phyloP scores from a whole-genome alignment of 2,113 vertebrate genomes.

The Himantopus leucocephalus region DNA sequence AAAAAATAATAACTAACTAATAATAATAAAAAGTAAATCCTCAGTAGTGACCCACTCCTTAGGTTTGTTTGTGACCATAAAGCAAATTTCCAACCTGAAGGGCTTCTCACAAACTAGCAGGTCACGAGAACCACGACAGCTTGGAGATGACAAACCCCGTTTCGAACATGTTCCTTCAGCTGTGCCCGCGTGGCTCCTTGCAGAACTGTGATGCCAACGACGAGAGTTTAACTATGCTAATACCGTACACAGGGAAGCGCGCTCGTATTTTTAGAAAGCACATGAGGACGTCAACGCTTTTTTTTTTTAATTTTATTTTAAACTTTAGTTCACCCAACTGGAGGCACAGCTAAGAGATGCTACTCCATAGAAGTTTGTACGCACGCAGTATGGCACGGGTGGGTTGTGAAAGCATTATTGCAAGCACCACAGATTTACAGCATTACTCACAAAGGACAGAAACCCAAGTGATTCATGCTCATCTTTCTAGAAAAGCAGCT shows the following conservation, averaged over 20 bases:
- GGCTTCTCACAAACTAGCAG: neutral
- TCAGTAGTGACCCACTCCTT: neutral
- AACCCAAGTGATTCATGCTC: neutral
- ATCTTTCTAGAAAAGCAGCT: neutral
- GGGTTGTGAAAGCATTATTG: neutral
- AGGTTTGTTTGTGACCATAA: neutral
- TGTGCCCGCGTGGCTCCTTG: neutral
- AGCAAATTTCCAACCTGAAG: neutral
- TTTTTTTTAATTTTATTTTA: neutral
- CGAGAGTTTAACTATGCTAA: neutral
- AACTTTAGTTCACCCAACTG: neutral
- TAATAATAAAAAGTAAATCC: too few relatives aligned
- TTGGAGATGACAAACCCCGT: neutral
- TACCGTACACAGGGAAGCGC: neutral
- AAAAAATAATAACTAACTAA: too few relatives aligned
- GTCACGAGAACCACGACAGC: neutral
- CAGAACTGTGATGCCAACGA: neutral
- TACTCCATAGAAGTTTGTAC: neutral
- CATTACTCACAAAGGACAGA: conserved; percentile 18
- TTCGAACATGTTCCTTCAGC: neutral
- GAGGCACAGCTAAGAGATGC: neutral
- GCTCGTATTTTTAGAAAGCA: neutral
- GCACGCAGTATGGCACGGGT: neutral
- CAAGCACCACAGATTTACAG: neutral
- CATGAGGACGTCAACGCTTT: neutral